Percentiles rank a stretch among this genome's conserved stretches.
Evolutionary conservation across 2,888 invertebrate genomes (phyloP).

Genomic region (Parnassius apollo): DNA sequence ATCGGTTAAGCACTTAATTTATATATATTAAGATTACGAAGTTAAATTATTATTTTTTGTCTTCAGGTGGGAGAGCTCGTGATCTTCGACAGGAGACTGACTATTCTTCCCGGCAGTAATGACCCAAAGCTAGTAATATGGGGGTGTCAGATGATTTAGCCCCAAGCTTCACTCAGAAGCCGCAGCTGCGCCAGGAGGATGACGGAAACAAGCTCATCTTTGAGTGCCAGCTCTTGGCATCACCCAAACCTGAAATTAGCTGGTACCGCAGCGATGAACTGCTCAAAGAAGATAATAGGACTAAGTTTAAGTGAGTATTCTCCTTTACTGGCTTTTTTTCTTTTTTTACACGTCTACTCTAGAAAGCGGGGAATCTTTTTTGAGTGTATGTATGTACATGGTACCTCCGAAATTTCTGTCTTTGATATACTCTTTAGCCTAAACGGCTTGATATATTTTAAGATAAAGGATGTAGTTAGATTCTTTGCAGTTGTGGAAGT

Average conservation of each 20-base stretch:
- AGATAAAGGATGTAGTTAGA: no score
- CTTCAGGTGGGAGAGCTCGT: slow-evolving; percentile 45
- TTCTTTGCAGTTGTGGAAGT: no score
- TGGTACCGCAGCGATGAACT: slow-evolving; percentile 95
- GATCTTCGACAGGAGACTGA: slow-evolving; percentile 37
- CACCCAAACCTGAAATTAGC: slow-evolving; percentile 94
- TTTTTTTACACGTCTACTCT: no score
- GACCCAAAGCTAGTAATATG: slow-evolving; percentile 80
- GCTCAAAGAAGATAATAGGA: slow-evolving; percentile 91
- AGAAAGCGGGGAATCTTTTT: no score
- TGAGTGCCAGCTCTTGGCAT: slow-evolving; percentile 93
- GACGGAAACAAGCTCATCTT: slow-evolving; percentile 97
- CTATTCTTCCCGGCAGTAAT: slow-evolving; percentile 59
- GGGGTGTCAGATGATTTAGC: slow-evolving; percentile 96
- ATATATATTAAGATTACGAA: no score
- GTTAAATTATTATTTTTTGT: slow-evolving; percentile 19
- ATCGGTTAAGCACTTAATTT: no score
- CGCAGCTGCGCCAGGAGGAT: slow-evolving; percentile 97
- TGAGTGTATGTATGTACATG: no score
- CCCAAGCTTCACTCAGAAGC: slow-evolving; percentile 99
- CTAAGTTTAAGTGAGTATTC: slow-evolving; percentile 85
- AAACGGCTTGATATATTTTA: no score
- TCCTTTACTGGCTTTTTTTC: not conserved
- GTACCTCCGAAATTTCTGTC: no score
- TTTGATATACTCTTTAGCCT: no score